Percentiles rank a stretch among this genome's conserved stretches.
phyloP scores from a whole-genome alignment of 2,888 invertebrate species.

The Therioaphis trifolii region DNA sequence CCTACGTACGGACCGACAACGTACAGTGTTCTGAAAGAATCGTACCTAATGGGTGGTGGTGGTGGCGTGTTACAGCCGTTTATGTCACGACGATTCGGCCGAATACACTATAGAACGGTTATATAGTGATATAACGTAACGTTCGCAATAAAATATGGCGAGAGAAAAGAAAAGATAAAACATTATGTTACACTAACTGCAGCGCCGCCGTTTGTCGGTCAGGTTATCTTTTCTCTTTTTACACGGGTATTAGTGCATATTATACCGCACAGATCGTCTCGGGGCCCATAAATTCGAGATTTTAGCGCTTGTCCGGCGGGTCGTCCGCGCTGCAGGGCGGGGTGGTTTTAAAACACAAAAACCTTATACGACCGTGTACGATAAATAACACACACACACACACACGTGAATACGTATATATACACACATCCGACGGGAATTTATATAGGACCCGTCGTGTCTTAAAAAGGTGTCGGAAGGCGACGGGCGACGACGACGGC shows the following conservation, averaged over 20 bases:
- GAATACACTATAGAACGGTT: background rate
- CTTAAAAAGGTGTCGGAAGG: conserved; percentile 57
- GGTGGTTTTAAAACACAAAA: conserved; percentile 40
- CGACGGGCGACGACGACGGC: conserved; percentile 10
- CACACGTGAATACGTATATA: background rate
- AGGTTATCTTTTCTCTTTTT: conserved; percentile 32
- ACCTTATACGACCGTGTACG: background rate
- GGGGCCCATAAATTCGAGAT: conserved; percentile 35
- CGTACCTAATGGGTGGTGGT: too few species aligned
- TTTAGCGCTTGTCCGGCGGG: conserved; percentile 48
- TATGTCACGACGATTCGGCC: background rate
- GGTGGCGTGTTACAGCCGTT: background rate
- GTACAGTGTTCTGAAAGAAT: too few species aligned
- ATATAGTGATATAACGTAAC: background rate
- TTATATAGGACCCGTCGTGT: background rate
- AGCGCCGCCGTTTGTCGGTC: conserved; percentile 41
- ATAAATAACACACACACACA: background rate
- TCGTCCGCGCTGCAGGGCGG: background rate
- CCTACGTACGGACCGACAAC: too few species aligned
- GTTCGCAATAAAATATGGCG: conserved; percentile 28
- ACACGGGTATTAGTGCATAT: background rate
- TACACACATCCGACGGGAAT: background rate
- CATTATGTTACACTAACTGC: background rate
- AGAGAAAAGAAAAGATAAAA: background rate
- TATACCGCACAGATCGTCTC: background rate